phyloP scores from a whole-genome alignment of 2,113 vertebrate species.

The Anhinga anhinga region DNA sequence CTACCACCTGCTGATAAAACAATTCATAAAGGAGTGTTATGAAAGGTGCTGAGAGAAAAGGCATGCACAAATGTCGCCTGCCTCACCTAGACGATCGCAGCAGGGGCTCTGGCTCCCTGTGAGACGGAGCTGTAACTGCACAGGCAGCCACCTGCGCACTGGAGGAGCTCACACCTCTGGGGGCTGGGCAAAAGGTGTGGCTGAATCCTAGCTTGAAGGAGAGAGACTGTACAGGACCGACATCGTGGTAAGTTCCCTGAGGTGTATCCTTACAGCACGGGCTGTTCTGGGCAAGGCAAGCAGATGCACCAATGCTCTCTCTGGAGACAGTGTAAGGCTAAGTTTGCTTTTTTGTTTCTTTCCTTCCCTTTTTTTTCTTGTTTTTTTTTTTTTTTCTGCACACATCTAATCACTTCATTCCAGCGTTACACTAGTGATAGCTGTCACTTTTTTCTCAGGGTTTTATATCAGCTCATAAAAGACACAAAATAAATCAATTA shows the following conservation, averaged over 20 bases:
- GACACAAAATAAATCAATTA: background rate
- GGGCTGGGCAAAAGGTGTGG: background rate
- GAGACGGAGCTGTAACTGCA: background rate
- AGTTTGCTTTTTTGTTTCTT: background rate
- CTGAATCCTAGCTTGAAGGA: background rate
- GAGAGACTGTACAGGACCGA: background rate
- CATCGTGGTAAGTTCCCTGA: background rate
- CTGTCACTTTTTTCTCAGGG: background rate
- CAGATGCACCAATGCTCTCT: background rate
- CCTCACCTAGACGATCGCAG: accelerated
- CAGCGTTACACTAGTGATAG: background rate
- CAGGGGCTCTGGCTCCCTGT: background rate
- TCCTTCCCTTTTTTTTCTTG: background rate
- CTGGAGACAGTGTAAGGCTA: background rate
- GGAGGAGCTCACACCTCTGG: background rate
- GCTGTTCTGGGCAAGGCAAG: background rate
- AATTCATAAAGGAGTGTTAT: background rate
- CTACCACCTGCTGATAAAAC: background rate
- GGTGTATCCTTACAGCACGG: background rate
- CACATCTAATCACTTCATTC: background rate
- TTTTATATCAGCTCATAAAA: background rate
- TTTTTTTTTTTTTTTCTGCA: background rate
- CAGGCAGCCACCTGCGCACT: accelerated
- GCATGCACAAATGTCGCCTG: background rate
- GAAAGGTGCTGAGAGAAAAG: background rate